Conservation (phyloP, 53 echinoderm and acorn worm genomes). For the Luidia sarsii region DNA sequence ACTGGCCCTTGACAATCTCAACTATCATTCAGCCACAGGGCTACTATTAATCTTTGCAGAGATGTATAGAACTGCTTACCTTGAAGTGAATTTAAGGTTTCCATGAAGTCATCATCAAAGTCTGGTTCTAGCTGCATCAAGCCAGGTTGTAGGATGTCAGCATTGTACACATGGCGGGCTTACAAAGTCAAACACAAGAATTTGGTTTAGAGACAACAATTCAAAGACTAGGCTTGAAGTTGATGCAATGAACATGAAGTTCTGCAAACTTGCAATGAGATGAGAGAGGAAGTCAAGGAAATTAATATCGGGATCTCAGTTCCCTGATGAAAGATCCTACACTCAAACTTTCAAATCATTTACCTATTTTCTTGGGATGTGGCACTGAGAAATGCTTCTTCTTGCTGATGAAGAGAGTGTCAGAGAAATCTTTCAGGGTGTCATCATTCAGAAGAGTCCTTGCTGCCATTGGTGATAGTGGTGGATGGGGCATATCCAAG, state of each 20-base stretch:
- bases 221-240: too few species aligned
- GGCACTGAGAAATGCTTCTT: constrained; percentile 84
- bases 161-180: constrained; percentile 82
- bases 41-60: too few species aligned
- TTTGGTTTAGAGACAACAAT: neutral
- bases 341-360: too few species aligned
- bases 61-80: too few species aligned
- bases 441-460: constrained; percentile 91
- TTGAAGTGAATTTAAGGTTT: constrained; percentile 82
- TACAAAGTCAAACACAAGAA: neutral
- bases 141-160: constrained; percentile 91
- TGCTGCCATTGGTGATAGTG: constrained; percentile 89
- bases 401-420: constrained; percentile 95
- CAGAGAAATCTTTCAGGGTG: constrained; percentile 86
- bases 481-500: constrained; percentile 84
- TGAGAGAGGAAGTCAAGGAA: neutral
- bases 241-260: too few species aligned
- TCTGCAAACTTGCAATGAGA: neutral
- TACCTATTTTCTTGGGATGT: constrained; percentile 95
- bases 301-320: neutral
- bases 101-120: constrained; percentile 94
- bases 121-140: constrained; percentile 91
- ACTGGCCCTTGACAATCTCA: too few species aligned
- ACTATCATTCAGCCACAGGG: too few species aligned
- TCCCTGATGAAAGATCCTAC: too few species aligned